Evolutionary conservation across 2,113 vertebrate genomes (phyloP).

Genomic region (Erpornis zantholeuca): DNA sequence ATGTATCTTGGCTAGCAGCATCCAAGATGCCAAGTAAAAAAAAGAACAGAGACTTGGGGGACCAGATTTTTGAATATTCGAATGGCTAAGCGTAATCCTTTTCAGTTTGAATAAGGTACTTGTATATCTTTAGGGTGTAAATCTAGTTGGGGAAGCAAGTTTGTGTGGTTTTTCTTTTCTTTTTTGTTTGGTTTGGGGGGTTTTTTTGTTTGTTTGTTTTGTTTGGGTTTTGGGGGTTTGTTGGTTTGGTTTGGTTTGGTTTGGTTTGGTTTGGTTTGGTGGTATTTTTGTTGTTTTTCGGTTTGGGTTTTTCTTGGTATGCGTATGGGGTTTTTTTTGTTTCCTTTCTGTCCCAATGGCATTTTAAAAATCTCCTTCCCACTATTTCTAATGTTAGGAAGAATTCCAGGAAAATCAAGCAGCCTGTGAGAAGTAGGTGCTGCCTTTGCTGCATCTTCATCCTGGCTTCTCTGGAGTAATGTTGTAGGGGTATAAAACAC

Average conservation of each 20-base stretch:
- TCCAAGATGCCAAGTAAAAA: neutral
- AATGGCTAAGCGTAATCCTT: neutral
- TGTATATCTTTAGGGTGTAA: neutral
- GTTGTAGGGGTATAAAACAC: neutral
- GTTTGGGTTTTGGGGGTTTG: no score
- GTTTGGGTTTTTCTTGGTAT: neutral
- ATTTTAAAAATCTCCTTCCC: neutral
- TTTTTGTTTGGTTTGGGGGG: neutral
- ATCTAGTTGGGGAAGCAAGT: neutral
- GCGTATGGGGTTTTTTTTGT: no score
- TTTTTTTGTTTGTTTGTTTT: neutral
- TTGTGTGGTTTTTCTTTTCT: neutral
- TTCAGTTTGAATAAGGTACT: neutral
- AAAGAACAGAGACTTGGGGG: neutral
- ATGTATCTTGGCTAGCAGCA: neutral
- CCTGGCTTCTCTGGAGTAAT: constrained; percentile 8
- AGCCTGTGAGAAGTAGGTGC: neutral
- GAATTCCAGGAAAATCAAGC: neutral
- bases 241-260: neutral
- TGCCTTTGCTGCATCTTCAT: neutral
- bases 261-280: neutral
- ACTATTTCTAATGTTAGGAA: neutral
- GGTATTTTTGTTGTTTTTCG: neutral
- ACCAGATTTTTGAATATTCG: neutral
- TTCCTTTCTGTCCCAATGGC: neutral